Percentiles rank a stretch among this genome's conserved stretches.
Conservation (phyloP, 2,888 invertebrate genomes). For the Pandemis corylana region DNA sequence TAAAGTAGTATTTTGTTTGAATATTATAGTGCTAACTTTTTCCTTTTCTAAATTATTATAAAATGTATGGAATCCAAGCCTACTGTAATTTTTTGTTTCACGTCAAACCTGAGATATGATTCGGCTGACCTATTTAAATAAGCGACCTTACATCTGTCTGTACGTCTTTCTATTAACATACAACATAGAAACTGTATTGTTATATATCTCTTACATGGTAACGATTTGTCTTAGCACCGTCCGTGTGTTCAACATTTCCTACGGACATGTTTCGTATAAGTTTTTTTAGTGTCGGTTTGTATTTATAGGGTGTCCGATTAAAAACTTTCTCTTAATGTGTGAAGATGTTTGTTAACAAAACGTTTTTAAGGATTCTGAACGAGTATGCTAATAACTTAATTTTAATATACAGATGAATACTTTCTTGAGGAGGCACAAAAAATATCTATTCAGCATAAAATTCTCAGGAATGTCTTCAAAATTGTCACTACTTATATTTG, state of each 20-base stretch:
- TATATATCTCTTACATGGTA: constrained; percentile 48
- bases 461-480: too few relatives aligned
- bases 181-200: constrained; percentile 53
- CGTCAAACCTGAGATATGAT: constrained; percentile 26
- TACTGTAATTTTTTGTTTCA: neutral
- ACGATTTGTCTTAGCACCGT: constrained; percentile 49
- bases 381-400: constrained; percentile 9
- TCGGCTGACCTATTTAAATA: constrained; percentile 66
- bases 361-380: neutral
- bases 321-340: constrained; percentile 36
- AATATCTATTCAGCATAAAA: too few relatives aligned
- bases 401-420: neutral
- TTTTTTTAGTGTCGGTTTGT: constrained; percentile 2
- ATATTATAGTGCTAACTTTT: too few relatives aligned
- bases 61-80: neutral
- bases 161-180: constrained; percentile 57
- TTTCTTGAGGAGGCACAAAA: too few relatives aligned
- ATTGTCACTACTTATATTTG: too few relatives aligned
- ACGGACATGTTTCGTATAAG: constrained; percentile 21
- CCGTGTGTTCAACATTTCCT: constrained; percentile 41
- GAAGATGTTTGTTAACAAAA: constrained; percentile 20
- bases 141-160: constrained; percentile 64
- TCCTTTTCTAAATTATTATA: too few relatives aligned
- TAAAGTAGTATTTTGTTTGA: too few relatives aligned
- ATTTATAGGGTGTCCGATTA: constrained; percentile 28